Conservation (phyloP, 2,113 vertebrate species). For the Microtus oregoni region DNA sequence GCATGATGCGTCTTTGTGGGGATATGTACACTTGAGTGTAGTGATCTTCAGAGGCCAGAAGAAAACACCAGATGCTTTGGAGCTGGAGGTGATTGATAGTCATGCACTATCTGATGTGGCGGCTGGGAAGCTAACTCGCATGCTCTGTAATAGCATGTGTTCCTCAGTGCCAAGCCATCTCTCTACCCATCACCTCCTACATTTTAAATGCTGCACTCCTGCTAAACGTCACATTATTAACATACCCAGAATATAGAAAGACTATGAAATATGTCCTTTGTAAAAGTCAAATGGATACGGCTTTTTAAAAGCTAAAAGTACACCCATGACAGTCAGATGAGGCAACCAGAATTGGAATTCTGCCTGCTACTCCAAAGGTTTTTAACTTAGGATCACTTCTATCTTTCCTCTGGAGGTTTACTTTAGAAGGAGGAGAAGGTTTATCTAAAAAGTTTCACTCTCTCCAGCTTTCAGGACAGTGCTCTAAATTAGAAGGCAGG, state of each 20-base stretch:
- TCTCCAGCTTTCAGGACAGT: slow-evolving; percentile 16
- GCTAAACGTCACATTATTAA: background rate
- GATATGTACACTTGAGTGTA: too few relatives aligned
- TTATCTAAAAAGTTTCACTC: slow-evolving; percentile 49
- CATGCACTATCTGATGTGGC: background rate
- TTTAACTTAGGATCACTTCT: background rate
- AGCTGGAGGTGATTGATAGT: background rate
- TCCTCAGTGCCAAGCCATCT: too few relatives aligned
- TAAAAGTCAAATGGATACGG: background rate
- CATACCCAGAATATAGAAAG: background rate
- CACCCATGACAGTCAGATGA: background rate
- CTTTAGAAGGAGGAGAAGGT: background rate
- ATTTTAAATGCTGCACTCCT: background rate
- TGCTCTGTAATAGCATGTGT: too few relatives aligned
- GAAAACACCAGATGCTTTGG: too few relatives aligned
- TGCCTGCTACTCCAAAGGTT: slow-evolving; percentile 6
- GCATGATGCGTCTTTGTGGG: background rate
- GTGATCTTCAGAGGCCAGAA: too few relatives aligned
- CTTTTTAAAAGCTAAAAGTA: slow-evolving; percentile 31
- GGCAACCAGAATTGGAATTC: background rate
- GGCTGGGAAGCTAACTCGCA: background rate
- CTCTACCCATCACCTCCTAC: background rate
- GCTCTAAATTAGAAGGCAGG: slow-evolving; percentile 3
- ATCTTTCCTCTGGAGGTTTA: slow-evolving; percentile 19
- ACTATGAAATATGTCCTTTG: background rate